Conservation (phyloP, 2,888 invertebrate genomes). For the Caenorhabditis sinica region DNA sequence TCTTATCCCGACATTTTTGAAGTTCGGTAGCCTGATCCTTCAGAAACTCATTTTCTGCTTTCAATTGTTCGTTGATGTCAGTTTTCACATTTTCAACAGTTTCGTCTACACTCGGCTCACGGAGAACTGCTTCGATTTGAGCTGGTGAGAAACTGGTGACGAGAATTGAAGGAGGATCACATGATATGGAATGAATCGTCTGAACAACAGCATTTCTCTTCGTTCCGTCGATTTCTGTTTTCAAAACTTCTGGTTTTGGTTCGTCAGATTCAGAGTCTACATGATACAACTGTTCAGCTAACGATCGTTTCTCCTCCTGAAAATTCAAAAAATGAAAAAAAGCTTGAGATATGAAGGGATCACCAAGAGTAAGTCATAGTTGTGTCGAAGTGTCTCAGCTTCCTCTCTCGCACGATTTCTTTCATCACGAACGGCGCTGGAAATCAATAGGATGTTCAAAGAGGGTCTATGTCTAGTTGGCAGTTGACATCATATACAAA, state of each 20-base stretch:
- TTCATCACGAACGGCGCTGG: slow-evolving; percentile 88
- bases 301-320: slow-evolving; percentile 55
- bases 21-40: slow-evolving; percentile 60
- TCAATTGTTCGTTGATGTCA: slow-evolving; percentile 54
- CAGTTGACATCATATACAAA: too few relatives aligned
- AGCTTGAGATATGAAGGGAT: neutral
- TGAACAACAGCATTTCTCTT: slow-evolving; percentile 52
- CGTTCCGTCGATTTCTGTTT: slow-evolving; percentile 53
- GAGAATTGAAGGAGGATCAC: slow-evolving; percentile 52
- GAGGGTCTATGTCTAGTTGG: too few relatives aligned
- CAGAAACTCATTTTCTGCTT: slow-evolving; percentile 62
- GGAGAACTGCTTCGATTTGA: slow-evolving; percentile 45
- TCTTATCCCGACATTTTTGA: slow-evolving; percentile 55
- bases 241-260: slow-evolving; percentile 7
- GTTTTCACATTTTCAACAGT: slow-evolving; percentile 1
- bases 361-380: slow-evolving; percentile 51
- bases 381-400: slow-evolving; percentile 82
- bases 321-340: neutral
- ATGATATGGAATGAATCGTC: slow-evolving; percentile 49
- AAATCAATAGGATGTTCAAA: slow-evolving; percentile 1
- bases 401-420: slow-evolving; percentile 95
- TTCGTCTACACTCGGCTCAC: slow-evolving; percentile 47
- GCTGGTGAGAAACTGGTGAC: slow-evolving; percentile 29
- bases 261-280: slow-evolving; percentile 46
- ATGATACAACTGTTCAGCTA: slow-evolving; percentile 44